Conservation (phyloP, 2,797 vertebrate genomes). For the Chiloscyllium punctatum region DNA sequence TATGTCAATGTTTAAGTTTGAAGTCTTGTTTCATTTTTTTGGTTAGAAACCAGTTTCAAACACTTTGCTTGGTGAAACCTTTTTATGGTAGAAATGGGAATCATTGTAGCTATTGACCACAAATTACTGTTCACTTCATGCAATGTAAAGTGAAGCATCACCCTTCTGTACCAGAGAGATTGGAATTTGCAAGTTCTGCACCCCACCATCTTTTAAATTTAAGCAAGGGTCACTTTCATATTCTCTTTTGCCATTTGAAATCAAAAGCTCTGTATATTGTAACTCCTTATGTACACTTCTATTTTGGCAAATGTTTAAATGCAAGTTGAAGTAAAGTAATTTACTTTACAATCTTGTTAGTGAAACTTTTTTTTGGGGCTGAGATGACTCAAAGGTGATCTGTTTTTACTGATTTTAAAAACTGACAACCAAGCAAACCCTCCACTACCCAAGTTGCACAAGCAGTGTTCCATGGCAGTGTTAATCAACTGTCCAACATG, state of each 20-base stretch:
- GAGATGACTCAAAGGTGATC: too few species aligned
- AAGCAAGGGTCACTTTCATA: neutral
- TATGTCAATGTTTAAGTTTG: neutral
- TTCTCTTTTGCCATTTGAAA: neutral
- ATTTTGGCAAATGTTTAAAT: neutral
- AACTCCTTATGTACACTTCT: neutral
- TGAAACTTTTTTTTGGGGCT: too few species aligned
- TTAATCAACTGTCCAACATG: too few species aligned
- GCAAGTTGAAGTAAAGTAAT: too few species aligned
- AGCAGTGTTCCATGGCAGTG: too few species aligned
- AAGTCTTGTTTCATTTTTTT: neutral
- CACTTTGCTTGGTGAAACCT: neutral
- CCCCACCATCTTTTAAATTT: neutral
- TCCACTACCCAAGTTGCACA: too few species aligned
- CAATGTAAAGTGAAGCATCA: neutral
- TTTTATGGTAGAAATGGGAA: neutral
- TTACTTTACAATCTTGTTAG: too few species aligned
- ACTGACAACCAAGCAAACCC: too few species aligned
- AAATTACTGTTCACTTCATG: neutral
- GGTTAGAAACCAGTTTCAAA: neutral
- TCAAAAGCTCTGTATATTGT: neutral
- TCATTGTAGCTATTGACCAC: neutral
- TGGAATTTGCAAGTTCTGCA: neutral
- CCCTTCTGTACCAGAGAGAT: neutral
- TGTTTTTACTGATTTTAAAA: too few species aligned